A percentile compares a stretch with the other conserved stretches of the same genome.
phyloP scores from a whole-genome alignment of 2,113 vertebrate genomes.

The Gila orcuttii region DNA sequence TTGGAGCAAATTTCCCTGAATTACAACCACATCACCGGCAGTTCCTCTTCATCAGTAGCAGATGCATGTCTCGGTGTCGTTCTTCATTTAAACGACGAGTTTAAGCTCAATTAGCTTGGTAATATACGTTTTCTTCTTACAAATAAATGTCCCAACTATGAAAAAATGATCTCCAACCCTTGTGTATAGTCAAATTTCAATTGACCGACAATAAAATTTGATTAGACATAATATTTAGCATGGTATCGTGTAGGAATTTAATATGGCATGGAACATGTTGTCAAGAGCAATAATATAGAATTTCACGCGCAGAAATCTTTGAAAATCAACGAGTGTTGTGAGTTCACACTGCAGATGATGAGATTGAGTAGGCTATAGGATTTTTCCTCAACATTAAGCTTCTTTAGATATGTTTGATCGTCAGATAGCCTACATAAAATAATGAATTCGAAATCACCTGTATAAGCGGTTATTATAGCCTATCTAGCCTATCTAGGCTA shows the following conservation, averaged over 20 bases:
- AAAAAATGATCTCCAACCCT: no score
- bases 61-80: slow-evolving; percentile 59
- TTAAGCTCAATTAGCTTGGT: not conserved
- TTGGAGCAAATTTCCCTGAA: slow-evolving; percentile 56
- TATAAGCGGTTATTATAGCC: not conserved
- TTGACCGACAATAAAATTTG: not conserved
- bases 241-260: not conserved
- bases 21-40: slow-evolving; percentile 53
- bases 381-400: not conserved
- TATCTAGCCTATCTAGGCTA: not conserved
- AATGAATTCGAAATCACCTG: not conserved
- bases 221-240: not conserved
- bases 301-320: not conserved
- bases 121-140: not conserved
- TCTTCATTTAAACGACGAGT: slow-evolving; percentile 48
- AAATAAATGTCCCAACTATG: not conserved
- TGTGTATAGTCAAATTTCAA: not conserved
- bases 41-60: slow-evolving; percentile 63
- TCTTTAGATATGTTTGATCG: not conserved
- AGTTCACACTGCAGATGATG: not conserved
- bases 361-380: not conserved
- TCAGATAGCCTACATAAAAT: not conserved
- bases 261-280: not conserved
- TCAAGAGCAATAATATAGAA: not conserved
- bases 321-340: not conserved